Evolutionary conservation across 2,113 vertebrate genomes (phyloP).

Genomic region (Platichthys flesus): DNA sequence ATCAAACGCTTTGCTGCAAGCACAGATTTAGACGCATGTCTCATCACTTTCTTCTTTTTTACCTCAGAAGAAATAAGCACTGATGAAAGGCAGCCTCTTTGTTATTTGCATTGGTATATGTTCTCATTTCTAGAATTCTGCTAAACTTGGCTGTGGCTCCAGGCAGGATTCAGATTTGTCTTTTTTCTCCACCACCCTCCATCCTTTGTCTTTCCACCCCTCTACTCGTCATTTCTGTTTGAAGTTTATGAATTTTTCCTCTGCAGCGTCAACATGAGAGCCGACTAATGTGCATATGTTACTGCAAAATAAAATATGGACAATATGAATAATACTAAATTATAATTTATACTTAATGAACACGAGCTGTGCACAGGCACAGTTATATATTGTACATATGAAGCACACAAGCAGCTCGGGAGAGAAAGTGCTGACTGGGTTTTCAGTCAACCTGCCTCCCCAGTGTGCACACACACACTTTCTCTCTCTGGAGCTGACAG

Average conservation of each 20-base stretch:
- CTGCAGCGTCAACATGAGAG: slow-evolving; percentile 15
- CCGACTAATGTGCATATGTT: slow-evolving; percentile 12
- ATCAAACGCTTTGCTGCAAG: slow-evolving; percentile 60
- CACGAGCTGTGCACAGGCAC: slow-evolving; percentile 2
- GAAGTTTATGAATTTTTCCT: slow-evolving; percentile 36
- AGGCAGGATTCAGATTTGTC: slow-evolving; percentile 30
- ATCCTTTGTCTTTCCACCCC: slow-evolving; percentile 39
- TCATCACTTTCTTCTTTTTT: slow-evolving; percentile 52
- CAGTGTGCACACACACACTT: not conserved
- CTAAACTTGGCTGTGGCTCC: slow-evolving; percentile 37
- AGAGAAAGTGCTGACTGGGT: not conserved
- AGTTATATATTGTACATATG: slow-evolving; percentile 14
- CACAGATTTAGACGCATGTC: slow-evolving; percentile 54
- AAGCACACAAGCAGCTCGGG: not conserved
- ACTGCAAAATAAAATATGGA: slow-evolving; percentile 11
- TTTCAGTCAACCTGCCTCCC: too few relatives aligned
- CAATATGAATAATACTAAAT: slow-evolving; percentile 21
- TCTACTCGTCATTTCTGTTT: slow-evolving; percentile 46
- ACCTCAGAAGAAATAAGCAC: slow-evolving; percentile 44
- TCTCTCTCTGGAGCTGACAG: not conserved
- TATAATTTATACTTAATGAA: not conserved
- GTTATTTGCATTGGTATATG: slow-evolving; percentile 56
- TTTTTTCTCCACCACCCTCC: slow-evolving; percentile 1
- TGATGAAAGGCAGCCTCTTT: slow-evolving; percentile 63
- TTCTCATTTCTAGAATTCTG: slow-evolving; percentile 43